A percentile compares a stretch with the other conserved stretches of the same genome.
Evolutionary conservation across 2,113 vertebrate genomes (phyloP).

Genomic region (Hyla sarda): DNA sequence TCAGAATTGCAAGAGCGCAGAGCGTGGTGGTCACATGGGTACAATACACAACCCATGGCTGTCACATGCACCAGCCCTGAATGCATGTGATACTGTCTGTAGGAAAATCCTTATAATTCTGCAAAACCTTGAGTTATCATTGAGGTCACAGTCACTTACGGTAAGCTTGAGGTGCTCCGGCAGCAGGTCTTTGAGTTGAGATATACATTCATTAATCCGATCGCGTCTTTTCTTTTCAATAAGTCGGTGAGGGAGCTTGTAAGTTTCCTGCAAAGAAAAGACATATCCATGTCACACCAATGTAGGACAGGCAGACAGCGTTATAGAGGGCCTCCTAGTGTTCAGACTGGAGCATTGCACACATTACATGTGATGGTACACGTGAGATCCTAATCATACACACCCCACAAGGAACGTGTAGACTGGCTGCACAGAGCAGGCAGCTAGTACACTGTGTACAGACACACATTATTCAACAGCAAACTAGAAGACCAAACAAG

Average conservation of each 20-base stretch:
- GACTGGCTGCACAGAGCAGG: not conserved
- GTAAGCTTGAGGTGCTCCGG: conserved; percentile 98
- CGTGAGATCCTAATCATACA: conserved; percentile 46
- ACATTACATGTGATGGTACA: conserved; percentile 51
- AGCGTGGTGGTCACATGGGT: conserved; percentile 32
- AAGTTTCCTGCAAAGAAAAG: conserved; percentile 83
- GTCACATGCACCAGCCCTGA: conserved; percentile 34
- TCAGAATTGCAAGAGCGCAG: not conserved
- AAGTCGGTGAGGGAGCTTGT: conserved; percentile 94
- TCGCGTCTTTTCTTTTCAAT: conserved; percentile 98
- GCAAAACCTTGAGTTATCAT: not conserved
- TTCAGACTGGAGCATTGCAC: not conserved
- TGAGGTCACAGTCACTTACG: conserved; percentile 73
- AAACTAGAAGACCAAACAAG: not conserved
- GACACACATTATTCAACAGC: not conserved
- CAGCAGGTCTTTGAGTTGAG: conserved; percentile 94
- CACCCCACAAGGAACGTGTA: conserved; percentile 26
- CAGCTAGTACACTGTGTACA: not conserved
- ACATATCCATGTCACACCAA: not conserved
- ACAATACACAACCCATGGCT: not conserved
- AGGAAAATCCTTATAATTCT: not conserved
- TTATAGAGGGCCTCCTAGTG: conserved; percentile 6
- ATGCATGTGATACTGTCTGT: not conserved
- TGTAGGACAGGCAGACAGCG: not conserved
- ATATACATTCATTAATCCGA: conserved; percentile 97